Conservation (phyloP, 2,888 invertebrate species). For the Drosophila kambysellisi region DNA sequence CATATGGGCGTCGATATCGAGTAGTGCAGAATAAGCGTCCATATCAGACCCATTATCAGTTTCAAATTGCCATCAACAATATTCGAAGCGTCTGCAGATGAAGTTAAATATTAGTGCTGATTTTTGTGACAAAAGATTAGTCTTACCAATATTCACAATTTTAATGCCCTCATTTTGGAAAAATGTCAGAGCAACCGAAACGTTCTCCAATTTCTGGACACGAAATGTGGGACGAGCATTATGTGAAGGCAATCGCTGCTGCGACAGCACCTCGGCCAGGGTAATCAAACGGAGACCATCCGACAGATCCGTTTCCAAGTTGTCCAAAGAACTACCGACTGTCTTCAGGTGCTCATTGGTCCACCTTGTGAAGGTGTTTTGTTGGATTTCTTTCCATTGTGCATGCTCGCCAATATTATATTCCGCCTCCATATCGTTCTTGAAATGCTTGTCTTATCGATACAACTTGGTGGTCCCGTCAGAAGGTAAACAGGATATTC, state of each 20-base stretch:
- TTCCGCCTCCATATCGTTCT: conserved; percentile 91
- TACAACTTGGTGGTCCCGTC: conserved; percentile 36
- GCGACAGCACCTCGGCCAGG: conserved; percentile 93
- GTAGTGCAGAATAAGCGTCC: conserved; percentile 97
- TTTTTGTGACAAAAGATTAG: background rate
- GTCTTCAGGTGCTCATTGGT: conserved; percentile 95
- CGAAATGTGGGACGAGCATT: conserved; percentile 94
- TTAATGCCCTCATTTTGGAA: conserved; percentile 94
- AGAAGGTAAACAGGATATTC: conserved; percentile 37
- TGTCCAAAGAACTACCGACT: conserved; percentile 90
- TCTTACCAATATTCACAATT: conserved; percentile 96
- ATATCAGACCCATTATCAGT: conserved; percentile 95
- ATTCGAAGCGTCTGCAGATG: conserved; percentile 90
- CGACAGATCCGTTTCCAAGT: conserved; percentile 93
- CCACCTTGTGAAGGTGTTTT: conserved; percentile 97
- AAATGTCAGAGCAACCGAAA: conserved; percentile 94
- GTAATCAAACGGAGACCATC: conserved; percentile 92
- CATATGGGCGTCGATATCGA: conserved; percentile 96
- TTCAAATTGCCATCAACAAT: conserved; percentile 96
- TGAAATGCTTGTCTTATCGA: conserved; percentile 85
- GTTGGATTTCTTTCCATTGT: conserved; percentile 96
- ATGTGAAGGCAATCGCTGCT: conserved; percentile 92
- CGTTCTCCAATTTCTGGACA: conserved; percentile 96
- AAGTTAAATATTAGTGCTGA: background rate
- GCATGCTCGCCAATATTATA: conserved; percentile 95